A percentile compares a stretch with the other conserved stretches of the same genome.
phyloP scores from a whole-genome alignment of 1,140 invertebrate species.

The Zaprionus inermis region DNA sequence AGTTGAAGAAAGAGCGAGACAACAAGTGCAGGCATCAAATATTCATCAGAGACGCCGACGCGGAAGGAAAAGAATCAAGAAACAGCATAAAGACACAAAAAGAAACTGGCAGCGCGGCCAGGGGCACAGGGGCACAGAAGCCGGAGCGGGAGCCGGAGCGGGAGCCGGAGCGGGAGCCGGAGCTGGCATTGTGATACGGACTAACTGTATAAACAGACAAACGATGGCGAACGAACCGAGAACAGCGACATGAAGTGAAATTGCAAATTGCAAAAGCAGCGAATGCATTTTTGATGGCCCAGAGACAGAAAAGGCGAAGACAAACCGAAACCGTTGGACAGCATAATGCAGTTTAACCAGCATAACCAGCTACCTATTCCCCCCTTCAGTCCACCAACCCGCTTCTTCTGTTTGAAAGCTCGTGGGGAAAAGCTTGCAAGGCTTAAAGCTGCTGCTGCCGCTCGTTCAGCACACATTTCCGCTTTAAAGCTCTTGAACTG shows the following conservation, averaged over 20 bases:
- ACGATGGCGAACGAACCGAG: background rate
- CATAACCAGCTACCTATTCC: background rate
- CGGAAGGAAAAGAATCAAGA: constrained; percentile 13
- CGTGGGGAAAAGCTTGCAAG: background rate
- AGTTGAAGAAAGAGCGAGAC: background rate
- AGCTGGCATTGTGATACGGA: background rate
- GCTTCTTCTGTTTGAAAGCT: background rate
- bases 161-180: too few species aligned
- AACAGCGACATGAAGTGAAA: constrained; percentile 10
- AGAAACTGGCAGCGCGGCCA: background rate
- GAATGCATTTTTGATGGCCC: constrained; percentile 34
- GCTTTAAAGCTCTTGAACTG: constrained; percentile 13
- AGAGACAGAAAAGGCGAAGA: background rate
- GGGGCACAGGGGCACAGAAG: background rate
- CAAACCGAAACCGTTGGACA: background rate
- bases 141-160: background rate
- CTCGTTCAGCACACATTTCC: too few species aligned
- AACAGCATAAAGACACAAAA: constrained; percentile 3
- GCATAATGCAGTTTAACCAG: constrained; percentile 1
- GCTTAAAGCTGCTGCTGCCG: too few species aligned
- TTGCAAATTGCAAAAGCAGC: constrained; percentile 6
- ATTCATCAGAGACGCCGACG: constrained; percentile 19
- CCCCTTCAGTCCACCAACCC: too few species aligned
- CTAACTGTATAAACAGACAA: constrained; percentile 21
- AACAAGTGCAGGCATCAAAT: constrained; percentile 27